Percentiles rank a stretch among this genome's conserved stretches.
phyloP scores from a whole-genome alignment of 1,140 invertebrate genomes.

The Aleiodes sp. region DNA sequence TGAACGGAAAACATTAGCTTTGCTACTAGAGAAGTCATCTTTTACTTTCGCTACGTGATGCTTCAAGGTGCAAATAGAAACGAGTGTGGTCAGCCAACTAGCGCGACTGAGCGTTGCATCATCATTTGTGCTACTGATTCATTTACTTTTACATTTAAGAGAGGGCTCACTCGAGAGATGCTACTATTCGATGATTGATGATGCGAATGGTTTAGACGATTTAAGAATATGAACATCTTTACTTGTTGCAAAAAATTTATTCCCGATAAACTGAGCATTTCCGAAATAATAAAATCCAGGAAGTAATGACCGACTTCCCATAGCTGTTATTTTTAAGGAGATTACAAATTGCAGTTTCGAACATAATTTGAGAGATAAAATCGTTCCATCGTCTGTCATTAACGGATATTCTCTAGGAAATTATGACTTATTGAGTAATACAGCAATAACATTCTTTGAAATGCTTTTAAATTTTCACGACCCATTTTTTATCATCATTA shows the following conservation, averaged over 20 bases:
- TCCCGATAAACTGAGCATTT: too few species aligned
- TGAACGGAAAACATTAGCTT: too few species aligned
- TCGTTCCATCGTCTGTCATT: background rate
- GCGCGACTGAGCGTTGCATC: slow-evolving; percentile 30
- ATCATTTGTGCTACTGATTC: slow-evolving; percentile 4
- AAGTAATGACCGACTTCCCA: background rate
- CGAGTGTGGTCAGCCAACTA: slow-evolving; percentile 31
- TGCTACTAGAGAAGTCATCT: background rate
- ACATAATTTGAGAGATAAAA: background rate
- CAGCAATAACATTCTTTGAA: background rate
- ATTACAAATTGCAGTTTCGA: background rate
- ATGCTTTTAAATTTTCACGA: background rate
- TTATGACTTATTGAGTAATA: background rate
- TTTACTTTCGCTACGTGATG: slow-evolving; percentile 30
- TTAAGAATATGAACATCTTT: too few species aligned
- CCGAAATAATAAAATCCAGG: too few species aligned
- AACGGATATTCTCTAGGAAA: background rate
- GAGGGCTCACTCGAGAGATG: too few species aligned
- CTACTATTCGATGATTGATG: too few species aligned
- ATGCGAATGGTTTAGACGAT: too few species aligned
- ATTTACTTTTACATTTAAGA: background rate
- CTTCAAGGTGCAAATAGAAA: slow-evolving; percentile 26
- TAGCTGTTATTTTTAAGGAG: background rate
- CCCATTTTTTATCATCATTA: background rate
- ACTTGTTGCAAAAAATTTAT: too few species aligned